These are phyloP conservation scores for Agonopterix arenella DNA, from an alignment of 2,888 invertebrate species.

Conservation along the genomic window DNA sequence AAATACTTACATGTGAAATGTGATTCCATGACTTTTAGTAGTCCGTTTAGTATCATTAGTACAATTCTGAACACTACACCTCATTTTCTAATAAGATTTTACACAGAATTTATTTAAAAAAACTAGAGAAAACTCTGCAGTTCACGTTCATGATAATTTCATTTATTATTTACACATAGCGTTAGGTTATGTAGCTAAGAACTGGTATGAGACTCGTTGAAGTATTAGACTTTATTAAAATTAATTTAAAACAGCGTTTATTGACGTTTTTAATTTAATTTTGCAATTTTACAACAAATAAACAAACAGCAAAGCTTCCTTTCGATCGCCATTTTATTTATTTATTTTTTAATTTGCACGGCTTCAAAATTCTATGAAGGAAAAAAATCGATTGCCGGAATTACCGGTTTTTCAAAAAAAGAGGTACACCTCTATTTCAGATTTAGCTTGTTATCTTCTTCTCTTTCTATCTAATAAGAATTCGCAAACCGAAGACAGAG, in stretches of 20 bases:
- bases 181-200: too few relatives aligned
- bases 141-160: too few relatives aligned
- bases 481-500: not conserved
- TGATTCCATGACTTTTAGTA: conserved; percentile 48
- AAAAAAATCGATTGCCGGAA: not conserved
- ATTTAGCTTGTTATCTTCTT: not conserved
- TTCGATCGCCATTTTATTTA: not conserved
- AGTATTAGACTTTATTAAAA: too few relatives aligned
- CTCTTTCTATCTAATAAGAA: not conserved
- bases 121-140: not conserved
- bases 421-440: not conserved
- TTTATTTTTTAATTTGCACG: not conserved
- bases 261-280: not conserved
- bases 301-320: conserved; percentile 1
- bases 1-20: conserved; percentile 53
- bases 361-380: too few relatives aligned
- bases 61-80: conserved; percentile 52
- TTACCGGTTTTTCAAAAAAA: not conserved
- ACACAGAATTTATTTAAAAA: conserved; percentile 12
- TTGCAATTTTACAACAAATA: conserved; percentile 1
- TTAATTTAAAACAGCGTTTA: too few relatives aligned
- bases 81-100: conserved; percentile 29
- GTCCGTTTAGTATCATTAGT: conserved; percentile 41
- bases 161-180: too few relatives aligned
- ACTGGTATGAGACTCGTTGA: too few relatives aligned